Conservation (phyloP, 2,888 invertebrate species). For the Andrena bicolor region DNA sequence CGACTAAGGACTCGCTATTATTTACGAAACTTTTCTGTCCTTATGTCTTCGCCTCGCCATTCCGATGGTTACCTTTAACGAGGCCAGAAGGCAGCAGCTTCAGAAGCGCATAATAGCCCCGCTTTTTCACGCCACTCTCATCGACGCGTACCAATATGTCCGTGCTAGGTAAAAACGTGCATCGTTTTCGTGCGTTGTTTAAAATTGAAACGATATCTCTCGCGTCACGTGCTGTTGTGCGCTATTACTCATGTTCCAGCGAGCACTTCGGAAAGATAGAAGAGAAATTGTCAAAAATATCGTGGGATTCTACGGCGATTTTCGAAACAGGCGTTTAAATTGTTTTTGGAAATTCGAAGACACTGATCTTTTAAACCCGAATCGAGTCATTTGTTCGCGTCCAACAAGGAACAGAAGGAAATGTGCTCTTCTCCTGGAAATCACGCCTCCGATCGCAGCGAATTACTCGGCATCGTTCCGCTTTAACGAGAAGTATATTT, state of each 20-base stretch:
- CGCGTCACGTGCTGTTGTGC: too few relatives aligned
- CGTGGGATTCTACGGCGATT: too few relatives aligned
- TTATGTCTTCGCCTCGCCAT: slow-evolving; percentile 39
- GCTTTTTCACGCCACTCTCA: slow-evolving; percentile 29
- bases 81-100: slow-evolving; percentile 38
- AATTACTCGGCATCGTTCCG: slow-evolving; percentile 31
- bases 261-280: too few relatives aligned
- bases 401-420: not conserved
- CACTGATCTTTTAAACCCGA: slow-evolving; percentile 5
- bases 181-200: not conserved
- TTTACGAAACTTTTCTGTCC: slow-evolving; percentile 60
- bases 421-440: not conserved
- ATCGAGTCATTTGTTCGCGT: not conserved
- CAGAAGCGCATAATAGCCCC: slow-evolving; percentile 11
- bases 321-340: too few relatives aligned
- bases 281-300: too few relatives aligned
- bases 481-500: slow-evolving; percentile 33
- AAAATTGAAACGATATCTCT: slow-evolving; percentile 16
- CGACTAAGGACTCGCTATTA: slow-evolving; percentile 63
- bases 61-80: slow-evolving; percentile 42
- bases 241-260: not conserved
- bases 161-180: not conserved
- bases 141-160: slow-evolving; percentile 13
- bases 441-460: slow-evolving; percentile 15
- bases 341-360: too few relatives aligned